These are phyloP conservation scores for Sebastes hubbsi DNA, from an alignment of 2,797 vertebrate species.

Conservation along the genomic window DNA sequence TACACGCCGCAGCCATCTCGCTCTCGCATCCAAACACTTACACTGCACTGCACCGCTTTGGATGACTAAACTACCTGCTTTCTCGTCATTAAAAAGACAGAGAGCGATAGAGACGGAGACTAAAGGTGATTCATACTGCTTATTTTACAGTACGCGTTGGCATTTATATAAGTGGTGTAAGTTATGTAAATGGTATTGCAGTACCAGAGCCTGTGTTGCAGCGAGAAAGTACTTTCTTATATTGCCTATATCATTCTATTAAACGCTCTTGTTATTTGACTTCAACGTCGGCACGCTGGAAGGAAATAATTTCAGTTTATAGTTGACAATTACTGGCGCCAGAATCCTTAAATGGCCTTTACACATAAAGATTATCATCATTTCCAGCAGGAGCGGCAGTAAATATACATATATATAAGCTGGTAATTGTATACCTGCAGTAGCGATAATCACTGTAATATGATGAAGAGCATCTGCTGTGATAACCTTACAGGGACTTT, in stretches of 20 bases:
- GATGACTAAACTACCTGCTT: constrained; percentile 29
- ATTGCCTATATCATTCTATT: constrained; percentile 11
- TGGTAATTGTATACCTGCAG: constrained; percentile 2
- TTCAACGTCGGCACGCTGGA: background rate
- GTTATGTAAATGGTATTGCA: constrained; percentile 24
- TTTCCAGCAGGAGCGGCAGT: background rate
- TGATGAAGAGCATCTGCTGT: background rate
- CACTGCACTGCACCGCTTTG: background rate
- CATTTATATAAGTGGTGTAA: constrained; percentile 37
- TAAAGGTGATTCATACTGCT: constrained; percentile 42
- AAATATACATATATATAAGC: background rate
- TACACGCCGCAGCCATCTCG: background rate
- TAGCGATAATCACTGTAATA: background rate
- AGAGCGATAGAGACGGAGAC: background rate
- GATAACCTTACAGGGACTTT: background rate
- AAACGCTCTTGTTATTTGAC: constrained; percentile 23
- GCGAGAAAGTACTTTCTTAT: background rate
- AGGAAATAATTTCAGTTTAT: constrained; percentile 18
- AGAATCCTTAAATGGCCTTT: constrained; percentile 3
- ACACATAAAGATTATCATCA: background rate
- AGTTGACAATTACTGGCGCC: background rate
- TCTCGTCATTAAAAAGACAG: constrained; percentile 19
- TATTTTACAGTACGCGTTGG: constrained; percentile 18
- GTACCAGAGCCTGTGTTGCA: background rate
- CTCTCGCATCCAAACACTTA: constrained; percentile 26